Conservation (phyloP, 2,797 vertebrate genomes). For the Diglossa cyanea region DNA sequence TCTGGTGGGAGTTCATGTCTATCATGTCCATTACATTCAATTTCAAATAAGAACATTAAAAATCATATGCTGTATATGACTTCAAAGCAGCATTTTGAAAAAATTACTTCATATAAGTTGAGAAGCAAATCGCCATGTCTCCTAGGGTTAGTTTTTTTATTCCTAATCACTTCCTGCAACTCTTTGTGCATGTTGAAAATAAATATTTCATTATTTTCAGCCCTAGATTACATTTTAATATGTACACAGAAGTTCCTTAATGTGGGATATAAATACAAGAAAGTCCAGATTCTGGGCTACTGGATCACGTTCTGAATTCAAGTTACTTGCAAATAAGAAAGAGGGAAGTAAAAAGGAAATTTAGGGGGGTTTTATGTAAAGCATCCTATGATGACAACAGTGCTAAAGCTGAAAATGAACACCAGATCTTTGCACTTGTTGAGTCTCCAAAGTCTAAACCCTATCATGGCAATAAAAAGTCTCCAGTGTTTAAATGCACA, state of each 20-base stretch:
- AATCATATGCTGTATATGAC: neutral
- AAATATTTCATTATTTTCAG: neutral
- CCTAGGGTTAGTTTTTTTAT: neutral
- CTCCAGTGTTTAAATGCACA: neutral
- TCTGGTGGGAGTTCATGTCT: neutral
- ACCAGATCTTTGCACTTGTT: neutral
- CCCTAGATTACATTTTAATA: neutral
- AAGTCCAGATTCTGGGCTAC: neutral
- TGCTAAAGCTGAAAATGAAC: neutral
- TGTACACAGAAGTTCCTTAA: neutral
- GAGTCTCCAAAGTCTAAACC: neutral
- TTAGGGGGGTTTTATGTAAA: neutral
- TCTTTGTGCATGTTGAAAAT: neutral
- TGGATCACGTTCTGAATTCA: neutral
- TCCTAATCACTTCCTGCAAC: neutral
- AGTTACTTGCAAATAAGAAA: neutral
- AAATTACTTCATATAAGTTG: neutral
- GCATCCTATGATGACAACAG: neutral
- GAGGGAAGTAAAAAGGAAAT: neutral
- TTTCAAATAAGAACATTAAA: neutral
- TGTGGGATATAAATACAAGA: neutral
- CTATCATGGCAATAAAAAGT: neutral
- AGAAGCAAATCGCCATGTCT: neutral
- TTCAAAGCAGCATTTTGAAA: neutral
- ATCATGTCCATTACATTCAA: neutral